A percentile compares a stretch with the other conserved stretches of the same genome.
These are phyloP conservation scores for Lepidotrigona ventralis DNA, from an alignment of 1,140 invertebrate genomes.

Conservation along the genomic window DNA sequence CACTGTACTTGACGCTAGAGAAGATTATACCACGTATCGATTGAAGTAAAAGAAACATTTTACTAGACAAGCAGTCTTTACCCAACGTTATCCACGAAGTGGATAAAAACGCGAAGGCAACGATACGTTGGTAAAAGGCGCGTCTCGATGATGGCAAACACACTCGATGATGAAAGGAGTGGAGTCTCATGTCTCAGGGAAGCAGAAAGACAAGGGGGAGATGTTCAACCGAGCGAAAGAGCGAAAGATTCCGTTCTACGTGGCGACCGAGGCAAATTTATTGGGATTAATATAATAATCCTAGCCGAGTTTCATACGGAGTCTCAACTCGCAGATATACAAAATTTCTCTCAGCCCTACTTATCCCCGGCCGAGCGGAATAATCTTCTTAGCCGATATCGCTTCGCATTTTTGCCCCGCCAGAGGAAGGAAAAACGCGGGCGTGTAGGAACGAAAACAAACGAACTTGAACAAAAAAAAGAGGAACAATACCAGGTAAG, in stretches of 20 bases:
- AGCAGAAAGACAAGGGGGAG: too few relatives aligned
- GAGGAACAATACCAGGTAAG: neutral
- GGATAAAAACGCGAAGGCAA: neutral
- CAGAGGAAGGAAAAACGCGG: neutral
- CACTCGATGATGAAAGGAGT: neutral
- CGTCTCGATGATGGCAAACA: constrained; percentile 7
- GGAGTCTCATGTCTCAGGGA: neutral
- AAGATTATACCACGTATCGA: constrained; percentile 3
- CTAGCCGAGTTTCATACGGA: neutral
- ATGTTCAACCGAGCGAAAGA: neutral
- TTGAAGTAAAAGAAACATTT: constrained; percentile 21
- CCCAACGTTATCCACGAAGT: neutral
- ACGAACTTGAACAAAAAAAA: neutral
- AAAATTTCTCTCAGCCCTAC: neutral
- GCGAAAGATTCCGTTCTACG: neutral
- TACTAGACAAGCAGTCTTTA: neutral
- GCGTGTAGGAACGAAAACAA: neutral
- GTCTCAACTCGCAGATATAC: neutral
- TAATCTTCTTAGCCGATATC: constrained; percentile 38
- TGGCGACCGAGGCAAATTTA: neutral
- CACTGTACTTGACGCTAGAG: neutral
- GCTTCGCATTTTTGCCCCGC: neutral
- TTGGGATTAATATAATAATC: constrained; percentile 10
- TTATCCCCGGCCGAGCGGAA: constrained; percentile 1
- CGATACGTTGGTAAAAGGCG: neutral